Base-by-base conservation (phyloP, 1,140 invertebrate species). In the Chymomyza costata region DNA sequence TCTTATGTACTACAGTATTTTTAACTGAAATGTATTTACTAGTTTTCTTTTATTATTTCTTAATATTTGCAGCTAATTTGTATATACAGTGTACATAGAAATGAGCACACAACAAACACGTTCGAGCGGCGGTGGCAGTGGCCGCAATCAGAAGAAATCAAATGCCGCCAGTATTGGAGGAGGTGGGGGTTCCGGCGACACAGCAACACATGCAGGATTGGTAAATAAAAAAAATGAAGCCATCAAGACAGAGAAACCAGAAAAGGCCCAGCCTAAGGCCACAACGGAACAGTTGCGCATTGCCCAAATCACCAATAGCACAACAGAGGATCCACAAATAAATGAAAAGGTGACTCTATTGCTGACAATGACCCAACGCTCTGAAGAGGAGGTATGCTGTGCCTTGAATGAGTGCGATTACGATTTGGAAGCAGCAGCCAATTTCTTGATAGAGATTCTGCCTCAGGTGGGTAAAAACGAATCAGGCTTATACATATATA, bases 321-420 rank as follows among this genome's bases (percentile, higher is more conserved):
- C 85, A 39, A 86, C 85, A 39, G 91, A 92, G 73, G 90, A 92
- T 86, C 88, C 90, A 39, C 87, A 88, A 54, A 84, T 92, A 41
- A 89, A 91, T 61, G 89, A 91, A 50, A 92, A 94, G 86, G 91
- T 96, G 18, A 90, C 90, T 66, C 90, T 92, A 67, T 89, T 95
- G 30, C 93, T 94, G 88, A 93, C 94, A 67, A 90, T 93, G 87
- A 94, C 93, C 28, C 88, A 91, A 69, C 90, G 91, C 73, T 90
- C 92, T 13, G 93, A 94, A 81, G 93, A 94, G 78, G 93, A 94
- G 84, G 93, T 93, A 19, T 91, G 92, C 67, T 91, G 92, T 85
- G 93, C 93, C 49, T 89, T 95, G 10, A 92, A 94, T 81, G 93
- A 94, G 84, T 92, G 92, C 65, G 92, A 94, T 82, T 90, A 93